Conservation (phyloP, 2,888 invertebrate genomes). For the Macrostomum cliftonense region DNA sequence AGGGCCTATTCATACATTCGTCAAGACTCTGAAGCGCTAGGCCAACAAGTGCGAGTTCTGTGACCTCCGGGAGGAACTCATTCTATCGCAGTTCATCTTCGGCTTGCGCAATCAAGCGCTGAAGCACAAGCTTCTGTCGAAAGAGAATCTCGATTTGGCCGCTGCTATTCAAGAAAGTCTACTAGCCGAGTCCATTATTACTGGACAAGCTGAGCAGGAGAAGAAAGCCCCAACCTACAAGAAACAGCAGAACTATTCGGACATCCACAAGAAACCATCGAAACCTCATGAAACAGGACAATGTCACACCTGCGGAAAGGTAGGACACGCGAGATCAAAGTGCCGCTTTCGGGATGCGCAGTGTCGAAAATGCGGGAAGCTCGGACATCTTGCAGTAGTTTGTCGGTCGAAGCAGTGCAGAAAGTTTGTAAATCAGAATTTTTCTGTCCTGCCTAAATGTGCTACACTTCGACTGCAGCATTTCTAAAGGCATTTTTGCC, state of each 20-base stretch:
- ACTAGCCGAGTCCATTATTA: slow-evolving; percentile 1
- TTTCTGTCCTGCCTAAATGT: background rate
- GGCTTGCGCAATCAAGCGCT: background rate
- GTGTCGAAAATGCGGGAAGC: too few species aligned
- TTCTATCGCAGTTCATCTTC: slow-evolving; percentile 4
- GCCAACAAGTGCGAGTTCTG: slow-evolving; percentile 1
- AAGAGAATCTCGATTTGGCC: background rate
- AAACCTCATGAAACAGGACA: too few species aligned
- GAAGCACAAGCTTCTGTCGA: background rate
- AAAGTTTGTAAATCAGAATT: too few species aligned
- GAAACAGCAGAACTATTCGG: too few species aligned
- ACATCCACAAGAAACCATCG: too few species aligned
- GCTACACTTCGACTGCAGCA: too few species aligned
- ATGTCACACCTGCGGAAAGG: too few species aligned
- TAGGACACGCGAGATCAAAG: too few species aligned
- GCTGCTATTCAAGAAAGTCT: background rate
- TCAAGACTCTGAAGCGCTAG: background rate
- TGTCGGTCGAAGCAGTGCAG: too few species aligned
- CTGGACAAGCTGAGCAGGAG: background rate
- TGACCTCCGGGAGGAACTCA: background rate
- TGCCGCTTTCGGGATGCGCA: too few species aligned
- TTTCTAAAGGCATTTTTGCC: background rate
- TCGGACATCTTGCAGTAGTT: too few species aligned
- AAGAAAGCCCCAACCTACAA: too few species aligned
- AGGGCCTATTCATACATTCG: background rate